A percentile compares a stretch with the other conserved stretches of the same genome.
Evolutionary conservation across 2,888 invertebrate genomes (phyloP).

Genomic region (Leistus spinibarbis): DNA sequence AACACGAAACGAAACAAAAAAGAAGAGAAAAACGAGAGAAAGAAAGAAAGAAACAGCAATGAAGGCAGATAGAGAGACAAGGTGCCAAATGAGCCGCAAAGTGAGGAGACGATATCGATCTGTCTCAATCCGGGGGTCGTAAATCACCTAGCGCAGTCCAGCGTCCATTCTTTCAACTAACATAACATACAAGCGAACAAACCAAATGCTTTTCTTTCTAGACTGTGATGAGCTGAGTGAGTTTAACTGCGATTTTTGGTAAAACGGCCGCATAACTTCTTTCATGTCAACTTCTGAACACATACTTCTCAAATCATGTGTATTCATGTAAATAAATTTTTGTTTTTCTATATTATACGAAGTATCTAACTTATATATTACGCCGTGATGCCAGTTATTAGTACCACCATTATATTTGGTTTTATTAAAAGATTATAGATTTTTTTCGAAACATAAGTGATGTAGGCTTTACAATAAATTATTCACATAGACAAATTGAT

Average conservation of each 20-base stretch:
- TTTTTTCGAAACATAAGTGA: neutral
- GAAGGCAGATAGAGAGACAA: slow-evolving; percentile 22
- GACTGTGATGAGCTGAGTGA: too few relatives aligned
- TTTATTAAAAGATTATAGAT: neutral
- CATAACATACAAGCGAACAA: too few relatives aligned
- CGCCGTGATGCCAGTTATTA: neutral
- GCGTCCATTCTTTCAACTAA: neutral
- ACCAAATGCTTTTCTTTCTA: too few relatives aligned
- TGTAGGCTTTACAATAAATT: neutral
- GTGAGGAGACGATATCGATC: slow-evolving; percentile 39
- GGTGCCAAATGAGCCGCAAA: slow-evolving; percentile 40
- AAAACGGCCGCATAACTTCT: too few relatives aligned
- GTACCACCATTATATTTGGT: neutral
- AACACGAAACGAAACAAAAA: slow-evolving; percentile 10
- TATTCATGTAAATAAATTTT: too few relatives aligned
- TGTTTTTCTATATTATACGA: neutral
- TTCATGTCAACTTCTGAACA: too few relatives aligned
- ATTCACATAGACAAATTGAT: neutral
- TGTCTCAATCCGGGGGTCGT: slow-evolving; percentile 30
- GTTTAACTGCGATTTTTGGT: too few relatives aligned
- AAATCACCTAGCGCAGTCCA: slow-evolving; percentile 21
- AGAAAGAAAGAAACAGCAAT: neutral
- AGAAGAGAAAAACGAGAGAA: neutral
- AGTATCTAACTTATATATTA: neutral
- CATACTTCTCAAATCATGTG: too few relatives aligned